A percentile compares a stretch with the other conserved stretches of the same genome.
Conservation (phyloP, 2,888 invertebrate species). For the Rhingia rostrata region DNA sequence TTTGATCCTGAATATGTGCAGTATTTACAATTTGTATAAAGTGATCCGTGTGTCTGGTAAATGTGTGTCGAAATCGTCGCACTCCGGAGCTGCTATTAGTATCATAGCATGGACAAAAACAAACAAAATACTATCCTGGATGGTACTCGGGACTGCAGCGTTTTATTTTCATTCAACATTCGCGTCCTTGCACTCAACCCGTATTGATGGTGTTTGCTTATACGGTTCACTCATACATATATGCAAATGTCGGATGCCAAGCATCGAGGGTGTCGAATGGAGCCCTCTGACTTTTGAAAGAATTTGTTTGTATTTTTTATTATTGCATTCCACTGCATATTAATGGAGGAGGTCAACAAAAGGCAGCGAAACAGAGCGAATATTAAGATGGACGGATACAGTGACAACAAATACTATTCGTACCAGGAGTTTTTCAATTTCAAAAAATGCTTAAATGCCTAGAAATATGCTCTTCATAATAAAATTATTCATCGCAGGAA, state of each 20-base stretch:
- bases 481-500: too few relatives aligned
- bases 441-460: too few relatives aligned
- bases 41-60: conserved; percentile 57
- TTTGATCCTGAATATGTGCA: conserved; percentile 72
- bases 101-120: conserved; percentile 10
- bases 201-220: conserved; percentile 55
- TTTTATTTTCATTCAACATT: conserved; percentile 54
- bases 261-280: conserved; percentile 27
- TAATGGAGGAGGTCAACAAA: conserved; percentile 33
- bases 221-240: conserved; percentile 44
- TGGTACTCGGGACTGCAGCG: conserved; percentile 3
- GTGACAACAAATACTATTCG: neutral
- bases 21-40: conserved; percentile 74
- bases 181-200: conserved; percentile 38
- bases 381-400: conserved; percentile 11
- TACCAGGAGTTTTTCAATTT: neutral
- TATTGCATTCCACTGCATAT: conserved; percentile 45
- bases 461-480: too few relatives aligned
- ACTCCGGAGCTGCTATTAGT: conserved; percentile 48
- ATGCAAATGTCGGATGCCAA: conserved; percentile 69
- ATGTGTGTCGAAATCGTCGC: conserved; percentile 24
- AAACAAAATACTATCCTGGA: conserved; percentile 8
- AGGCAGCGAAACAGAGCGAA: conserved; percentile 3
- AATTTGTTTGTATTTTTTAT: conserved; percentile 32
- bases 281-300: conserved; percentile 47